phyloP scores from a whole-genome alignment of 2,797 vertebrate genomes.

The Trichosurus vulpecula region DNA sequence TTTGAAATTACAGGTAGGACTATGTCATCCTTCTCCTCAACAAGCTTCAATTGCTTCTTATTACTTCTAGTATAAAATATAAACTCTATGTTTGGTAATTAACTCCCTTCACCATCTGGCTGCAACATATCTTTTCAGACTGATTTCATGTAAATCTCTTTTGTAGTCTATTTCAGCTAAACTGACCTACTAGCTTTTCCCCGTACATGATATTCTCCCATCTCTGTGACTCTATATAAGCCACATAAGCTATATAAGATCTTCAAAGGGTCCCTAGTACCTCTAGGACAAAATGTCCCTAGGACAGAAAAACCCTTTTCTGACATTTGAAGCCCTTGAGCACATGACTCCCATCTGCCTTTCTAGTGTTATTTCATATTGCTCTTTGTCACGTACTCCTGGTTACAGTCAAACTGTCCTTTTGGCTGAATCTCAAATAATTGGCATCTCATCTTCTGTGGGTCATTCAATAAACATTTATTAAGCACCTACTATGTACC shows the following conservation, averaged over 20 bases:
- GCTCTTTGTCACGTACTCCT: not conserved
- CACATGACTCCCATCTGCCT: not conserved
- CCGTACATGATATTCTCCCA: not conserved
- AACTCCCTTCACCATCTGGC: not conserved
- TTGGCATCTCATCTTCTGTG: not conserved
- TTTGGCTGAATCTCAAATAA: not conserved
- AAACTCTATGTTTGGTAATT: not conserved
- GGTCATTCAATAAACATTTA: not conserved
- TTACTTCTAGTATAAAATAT: not conserved
- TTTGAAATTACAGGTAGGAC: not conserved
- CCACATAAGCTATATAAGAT: too few species aligned
- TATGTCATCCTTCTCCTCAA: not conserved
- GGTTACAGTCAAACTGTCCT: not conserved
- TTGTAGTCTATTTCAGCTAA: not conserved
- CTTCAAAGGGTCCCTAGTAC: not conserved
- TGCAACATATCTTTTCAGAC: not conserved
- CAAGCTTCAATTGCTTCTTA: not conserved
- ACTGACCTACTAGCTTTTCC: not conserved
- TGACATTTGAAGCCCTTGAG: not conserved
- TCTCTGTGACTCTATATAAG: not conserved
- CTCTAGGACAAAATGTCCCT: not conserved
- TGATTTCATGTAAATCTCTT: not conserved
- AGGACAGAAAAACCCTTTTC: not conserved
- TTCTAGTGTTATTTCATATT: not conserved
- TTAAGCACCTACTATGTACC: not conserved